phyloP scores from a whole-genome alignment of 2,113 vertebrate genomes.

The Strix uralensis region DNA sequence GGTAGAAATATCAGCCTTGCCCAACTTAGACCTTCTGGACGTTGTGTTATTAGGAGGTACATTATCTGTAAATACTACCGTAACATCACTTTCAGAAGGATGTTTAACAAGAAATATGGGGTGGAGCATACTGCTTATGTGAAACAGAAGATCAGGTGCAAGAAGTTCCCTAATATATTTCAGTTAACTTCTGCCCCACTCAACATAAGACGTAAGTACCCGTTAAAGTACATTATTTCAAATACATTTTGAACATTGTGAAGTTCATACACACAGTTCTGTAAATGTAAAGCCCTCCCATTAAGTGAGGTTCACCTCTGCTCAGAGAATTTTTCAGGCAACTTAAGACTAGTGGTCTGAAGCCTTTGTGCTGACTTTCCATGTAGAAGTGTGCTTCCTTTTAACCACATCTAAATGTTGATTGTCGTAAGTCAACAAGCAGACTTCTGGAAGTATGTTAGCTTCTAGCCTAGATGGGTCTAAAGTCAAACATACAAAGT shows the following conservation, averaged over 20 bases:
- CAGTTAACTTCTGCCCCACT: not conserved
- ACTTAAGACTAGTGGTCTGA: not conserved
- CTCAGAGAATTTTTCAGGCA: not conserved
- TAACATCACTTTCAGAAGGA: not conserved
- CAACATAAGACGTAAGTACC: not conserved
- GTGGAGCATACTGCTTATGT: not conserved
- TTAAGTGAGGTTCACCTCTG: not conserved
- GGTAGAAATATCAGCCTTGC: not conserved
- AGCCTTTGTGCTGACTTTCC: not conserved
- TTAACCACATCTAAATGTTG: not conserved
- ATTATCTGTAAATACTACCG: not conserved
- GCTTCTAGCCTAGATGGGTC: not conserved
- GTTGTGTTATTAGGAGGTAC: not conserved
- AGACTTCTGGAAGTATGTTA: not conserved
- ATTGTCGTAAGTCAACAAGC: not conserved
- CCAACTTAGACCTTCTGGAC: not conserved
- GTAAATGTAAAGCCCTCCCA: not conserved
- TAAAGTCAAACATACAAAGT: not conserved
- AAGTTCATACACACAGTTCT: not conserved
- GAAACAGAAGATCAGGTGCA: not conserved
- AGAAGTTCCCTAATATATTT: not conserved
- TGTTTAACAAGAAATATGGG: not conserved
- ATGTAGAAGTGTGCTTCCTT: not conserved
- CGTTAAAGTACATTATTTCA: not conserved
- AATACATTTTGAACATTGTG: not conserved